Evolutionary conservation across 92 coral and sea anemone genomes (phyloP).

Genomic region (Galaxea fascicularis): DNA sequence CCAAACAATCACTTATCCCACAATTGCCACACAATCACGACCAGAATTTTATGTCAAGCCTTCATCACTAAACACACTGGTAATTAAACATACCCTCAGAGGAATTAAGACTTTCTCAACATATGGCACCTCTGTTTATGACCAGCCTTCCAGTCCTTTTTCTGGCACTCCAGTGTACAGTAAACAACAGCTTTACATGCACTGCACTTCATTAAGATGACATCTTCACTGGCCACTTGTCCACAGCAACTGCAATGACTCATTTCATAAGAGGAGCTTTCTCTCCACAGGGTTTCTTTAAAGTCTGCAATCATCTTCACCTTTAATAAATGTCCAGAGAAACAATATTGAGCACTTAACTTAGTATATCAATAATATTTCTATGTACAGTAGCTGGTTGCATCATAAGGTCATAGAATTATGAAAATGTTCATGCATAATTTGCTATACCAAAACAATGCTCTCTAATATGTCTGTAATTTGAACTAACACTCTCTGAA

Average conservation of each 20-base stretch:
- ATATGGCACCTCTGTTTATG: slow-evolving; percentile 46
- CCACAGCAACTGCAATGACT: slow-evolving; percentile 38
- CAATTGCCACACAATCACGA: background rate
- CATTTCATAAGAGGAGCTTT: slow-evolving; percentile 16
- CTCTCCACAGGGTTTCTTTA: slow-evolving; percentile 20
- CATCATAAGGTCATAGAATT: too few relatives aligned
- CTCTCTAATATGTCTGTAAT: too few relatives aligned
- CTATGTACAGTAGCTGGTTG: too few relatives aligned
- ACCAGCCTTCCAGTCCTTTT: slow-evolving; percentile 61
- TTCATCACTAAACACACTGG: too few relatives aligned
- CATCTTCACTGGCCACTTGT: slow-evolving; percentile 20
- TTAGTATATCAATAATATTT: background rate
- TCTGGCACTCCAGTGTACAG: slow-evolving; percentile 44
- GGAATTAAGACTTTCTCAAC: slow-evolving; percentile 22
- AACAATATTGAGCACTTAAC: background rate
- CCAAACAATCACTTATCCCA: too few relatives aligned
- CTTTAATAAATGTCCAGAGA: background rate
- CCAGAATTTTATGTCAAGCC: background rate
- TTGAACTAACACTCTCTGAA: too few relatives aligned
- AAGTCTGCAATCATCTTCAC: slow-evolving; percentile 23
- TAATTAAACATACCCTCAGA: background rate
- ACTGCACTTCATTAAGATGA: slow-evolving; percentile 51
- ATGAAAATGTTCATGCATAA: too few relatives aligned
- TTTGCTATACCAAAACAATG: too few relatives aligned
- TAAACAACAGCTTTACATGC: slow-evolving; percentile 60